phyloP scores from a whole-genome alignment of 2,888 invertebrate species.

The Agrochola lychnidis region DNA sequence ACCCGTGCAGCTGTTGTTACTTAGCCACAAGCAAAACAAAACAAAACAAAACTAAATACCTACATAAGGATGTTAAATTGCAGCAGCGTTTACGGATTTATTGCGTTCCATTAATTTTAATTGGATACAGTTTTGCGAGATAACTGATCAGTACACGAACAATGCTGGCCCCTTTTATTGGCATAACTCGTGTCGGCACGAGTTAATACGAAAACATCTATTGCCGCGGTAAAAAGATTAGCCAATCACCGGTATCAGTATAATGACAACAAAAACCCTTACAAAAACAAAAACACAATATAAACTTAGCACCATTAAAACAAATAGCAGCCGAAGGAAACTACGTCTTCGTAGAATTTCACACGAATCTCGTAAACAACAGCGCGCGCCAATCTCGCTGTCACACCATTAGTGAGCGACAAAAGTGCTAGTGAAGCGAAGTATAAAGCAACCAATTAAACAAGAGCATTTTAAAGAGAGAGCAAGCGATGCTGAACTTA shows the following conservation, averaged over 20 bases:
- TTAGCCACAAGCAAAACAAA: no score
- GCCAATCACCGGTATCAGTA: no score
- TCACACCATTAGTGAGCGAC: conserved; percentile 41
- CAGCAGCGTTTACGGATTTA: neutral
- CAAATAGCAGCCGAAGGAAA: neutral
- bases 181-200: neutral
- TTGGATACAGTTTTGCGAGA: neutral
- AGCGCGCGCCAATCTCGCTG: conserved; percentile 25
- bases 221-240: neutral
- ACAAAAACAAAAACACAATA: neutral
- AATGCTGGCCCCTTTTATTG: no score
- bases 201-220: neutral
- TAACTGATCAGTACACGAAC: no score
- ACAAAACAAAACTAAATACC: neutral
- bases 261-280: neutral
- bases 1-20: no score
- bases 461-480: conserved; percentile 47
- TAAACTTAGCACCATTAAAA: neutral
- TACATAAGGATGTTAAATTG: neutral
- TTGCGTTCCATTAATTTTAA: neutral
- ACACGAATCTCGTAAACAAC: conserved; percentile 35
- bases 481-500: conserved; percentile 85
- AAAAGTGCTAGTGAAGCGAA: conserved; percentile 45
- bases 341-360: conserved; percentile 17
- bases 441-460: conserved; percentile 63